These are phyloP conservation scores for Castor canadensis DNA, from an alignment of 2,113 vertebrate species.

Conservation along the genomic window DNA sequence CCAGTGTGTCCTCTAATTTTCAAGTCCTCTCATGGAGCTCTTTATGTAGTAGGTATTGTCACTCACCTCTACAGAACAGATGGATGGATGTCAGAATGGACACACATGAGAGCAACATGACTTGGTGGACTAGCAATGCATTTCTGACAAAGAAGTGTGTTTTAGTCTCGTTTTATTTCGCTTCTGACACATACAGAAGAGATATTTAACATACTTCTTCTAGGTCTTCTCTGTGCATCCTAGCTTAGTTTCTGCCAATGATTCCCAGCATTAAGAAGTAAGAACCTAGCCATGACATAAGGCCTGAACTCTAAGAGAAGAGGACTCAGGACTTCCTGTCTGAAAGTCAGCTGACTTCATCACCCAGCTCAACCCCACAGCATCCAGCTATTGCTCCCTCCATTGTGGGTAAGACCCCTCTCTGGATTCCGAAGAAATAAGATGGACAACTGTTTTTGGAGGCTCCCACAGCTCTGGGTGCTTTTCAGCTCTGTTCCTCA, in stretches of 20 bases:
- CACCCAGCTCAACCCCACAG: not conserved
- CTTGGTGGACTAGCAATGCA: not conserved
- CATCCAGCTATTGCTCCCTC: not conserved
- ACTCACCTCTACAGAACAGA: not conserved
- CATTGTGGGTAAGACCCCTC: not conserved
- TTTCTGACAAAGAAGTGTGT: not conserved
- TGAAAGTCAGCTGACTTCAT: not conserved
- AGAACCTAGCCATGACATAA: not conserved
- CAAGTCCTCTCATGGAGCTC: not conserved
- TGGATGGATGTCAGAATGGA: not conserved
- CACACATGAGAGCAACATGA: no score
- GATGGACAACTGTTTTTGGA: no score
- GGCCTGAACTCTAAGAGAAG: not conserved
- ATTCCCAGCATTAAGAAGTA: not conserved
- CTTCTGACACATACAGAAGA: not conserved
- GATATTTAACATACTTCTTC: not conserved
- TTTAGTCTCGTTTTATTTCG: not conserved
- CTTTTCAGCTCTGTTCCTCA: not conserved
- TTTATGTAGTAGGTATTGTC: not conserved
- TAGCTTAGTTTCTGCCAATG: not conserved
- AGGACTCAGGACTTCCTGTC: not conserved
- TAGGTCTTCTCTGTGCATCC: not conserved
- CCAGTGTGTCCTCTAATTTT: not conserved
- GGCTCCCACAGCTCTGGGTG: not conserved
- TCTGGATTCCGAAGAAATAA: no score